phyloP scores from a whole-genome alignment of 2,113 vertebrate genomes.

The Merops nubicus region DNA sequence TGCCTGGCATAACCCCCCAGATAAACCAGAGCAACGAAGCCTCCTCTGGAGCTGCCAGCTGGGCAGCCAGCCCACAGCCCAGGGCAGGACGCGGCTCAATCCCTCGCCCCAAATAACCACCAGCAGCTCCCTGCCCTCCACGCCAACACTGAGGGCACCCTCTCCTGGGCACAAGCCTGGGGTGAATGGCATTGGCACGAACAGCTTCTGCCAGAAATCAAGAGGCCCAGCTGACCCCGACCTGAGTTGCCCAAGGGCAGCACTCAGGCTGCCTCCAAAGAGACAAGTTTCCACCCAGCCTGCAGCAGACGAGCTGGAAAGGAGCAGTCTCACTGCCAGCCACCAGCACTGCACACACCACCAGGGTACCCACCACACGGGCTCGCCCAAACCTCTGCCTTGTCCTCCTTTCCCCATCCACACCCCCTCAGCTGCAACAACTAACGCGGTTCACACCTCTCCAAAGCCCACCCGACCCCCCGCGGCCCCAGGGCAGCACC shows the following conservation, averaged over 20 bases:
- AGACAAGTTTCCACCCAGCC: background rate
- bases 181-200: accelerated
- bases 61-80: background rate
- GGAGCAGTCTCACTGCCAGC: background rate
- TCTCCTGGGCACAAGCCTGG: accelerated
- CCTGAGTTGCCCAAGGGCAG: accelerated
- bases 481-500: accelerated
- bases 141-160: accelerated
- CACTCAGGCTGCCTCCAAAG: background rate
- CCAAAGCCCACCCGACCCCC: background rate
- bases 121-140: background rate
- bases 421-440: accelerated
- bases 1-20: background rate
- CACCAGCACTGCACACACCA: background rate
- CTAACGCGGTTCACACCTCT: accelerated
- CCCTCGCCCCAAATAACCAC: background rate
- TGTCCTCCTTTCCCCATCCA: accelerated
- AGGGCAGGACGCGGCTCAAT: accelerated
- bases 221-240: background rate
- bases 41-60: background rate
- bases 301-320: background rate
- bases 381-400: background rate
- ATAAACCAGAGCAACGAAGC: background rate
- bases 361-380: accelerated
- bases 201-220: background rate